These are phyloP conservation scores for Tenthredo notha DNA, from an alignment of 2,888 invertebrate species.

Conservation along the genomic window DNA sequence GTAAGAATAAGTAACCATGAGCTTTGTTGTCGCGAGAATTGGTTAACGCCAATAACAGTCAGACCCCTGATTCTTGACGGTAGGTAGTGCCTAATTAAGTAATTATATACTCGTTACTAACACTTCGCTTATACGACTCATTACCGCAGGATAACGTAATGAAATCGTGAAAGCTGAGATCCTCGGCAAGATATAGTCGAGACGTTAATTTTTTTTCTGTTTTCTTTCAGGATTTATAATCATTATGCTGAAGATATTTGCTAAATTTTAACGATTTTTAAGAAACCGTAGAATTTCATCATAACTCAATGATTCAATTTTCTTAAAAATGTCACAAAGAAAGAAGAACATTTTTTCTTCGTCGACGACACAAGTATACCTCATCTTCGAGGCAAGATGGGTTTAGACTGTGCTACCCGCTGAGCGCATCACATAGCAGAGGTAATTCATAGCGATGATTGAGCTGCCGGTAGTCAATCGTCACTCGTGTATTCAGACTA, in stretches of 20 bases:
- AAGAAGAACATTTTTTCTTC: neutral
- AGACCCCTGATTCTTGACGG: neutral
- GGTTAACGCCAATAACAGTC: slow-evolving; percentile 14
- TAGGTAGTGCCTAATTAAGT: slow-evolving; percentile 16
- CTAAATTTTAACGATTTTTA: too few species aligned
- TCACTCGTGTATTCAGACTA: slow-evolving; percentile 6
- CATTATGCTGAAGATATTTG: too few species aligned
- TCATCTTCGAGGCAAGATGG: neutral
- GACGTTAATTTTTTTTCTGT: too few species aligned
- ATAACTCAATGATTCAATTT: neutral
- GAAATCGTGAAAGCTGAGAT: neutral
- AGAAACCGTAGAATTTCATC: too few species aligned
- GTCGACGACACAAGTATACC: neutral
- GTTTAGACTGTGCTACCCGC: neutral
- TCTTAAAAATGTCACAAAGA: neutral
- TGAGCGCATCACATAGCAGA: neutral
- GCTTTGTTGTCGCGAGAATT: slow-evolving; percentile 5
- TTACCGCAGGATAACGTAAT: neutral
- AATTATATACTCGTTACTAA: slow-evolving; percentile 14
- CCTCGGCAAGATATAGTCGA: neutral
- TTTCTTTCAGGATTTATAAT: too few species aligned
- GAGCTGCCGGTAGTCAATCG: slow-evolving; percentile 37
- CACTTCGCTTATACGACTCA: neutral
- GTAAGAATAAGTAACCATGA: neutral
- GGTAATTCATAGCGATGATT: slow-evolving; percentile 20